phyloP scores from a whole-genome alignment of 2,797 vertebrate species.

The Myotis findleyi region DNA sequence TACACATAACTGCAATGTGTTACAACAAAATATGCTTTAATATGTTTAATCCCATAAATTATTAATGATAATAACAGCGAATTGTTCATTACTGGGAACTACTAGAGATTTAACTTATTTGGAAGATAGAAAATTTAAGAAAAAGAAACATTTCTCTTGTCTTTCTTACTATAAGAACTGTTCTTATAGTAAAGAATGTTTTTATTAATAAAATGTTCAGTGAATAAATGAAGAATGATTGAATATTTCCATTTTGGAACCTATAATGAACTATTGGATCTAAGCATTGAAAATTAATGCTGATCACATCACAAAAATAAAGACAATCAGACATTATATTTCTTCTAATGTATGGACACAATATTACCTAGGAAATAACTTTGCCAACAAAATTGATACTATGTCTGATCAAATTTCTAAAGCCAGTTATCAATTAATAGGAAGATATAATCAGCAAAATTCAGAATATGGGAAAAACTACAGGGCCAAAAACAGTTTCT shows the following conservation, averaged over 20 bases:
- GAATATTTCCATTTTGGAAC: slow-evolving; percentile 12
- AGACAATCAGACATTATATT: background rate
- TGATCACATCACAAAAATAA: slow-evolving; percentile 27
- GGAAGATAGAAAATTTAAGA: background rate
- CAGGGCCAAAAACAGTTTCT: background rate
- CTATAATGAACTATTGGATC: background rate
- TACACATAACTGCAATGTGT: background rate
- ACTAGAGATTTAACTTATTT: background rate
- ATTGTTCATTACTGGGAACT: background rate
- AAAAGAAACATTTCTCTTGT: background rate
- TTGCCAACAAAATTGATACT: background rate
- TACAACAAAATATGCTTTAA: background rate
- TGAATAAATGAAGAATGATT: slow-evolving; percentile 46
- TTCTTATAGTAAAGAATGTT: background rate
- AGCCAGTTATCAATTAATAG: background rate
- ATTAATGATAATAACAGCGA: background rate
- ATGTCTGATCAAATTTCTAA: background rate
- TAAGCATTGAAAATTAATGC: background rate
- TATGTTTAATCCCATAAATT: slow-evolving; percentile 21
- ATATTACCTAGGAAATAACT: background rate
- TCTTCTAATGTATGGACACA: background rate
- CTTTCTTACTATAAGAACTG: background rate
- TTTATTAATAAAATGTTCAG: slow-evolving; percentile 51
- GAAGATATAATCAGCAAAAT: background rate
- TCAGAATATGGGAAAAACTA: background rate